Evolutionary conservation across 2,113 vertebrate species (phyloP).

Genomic region (Gymnogyps californianus): DNA sequence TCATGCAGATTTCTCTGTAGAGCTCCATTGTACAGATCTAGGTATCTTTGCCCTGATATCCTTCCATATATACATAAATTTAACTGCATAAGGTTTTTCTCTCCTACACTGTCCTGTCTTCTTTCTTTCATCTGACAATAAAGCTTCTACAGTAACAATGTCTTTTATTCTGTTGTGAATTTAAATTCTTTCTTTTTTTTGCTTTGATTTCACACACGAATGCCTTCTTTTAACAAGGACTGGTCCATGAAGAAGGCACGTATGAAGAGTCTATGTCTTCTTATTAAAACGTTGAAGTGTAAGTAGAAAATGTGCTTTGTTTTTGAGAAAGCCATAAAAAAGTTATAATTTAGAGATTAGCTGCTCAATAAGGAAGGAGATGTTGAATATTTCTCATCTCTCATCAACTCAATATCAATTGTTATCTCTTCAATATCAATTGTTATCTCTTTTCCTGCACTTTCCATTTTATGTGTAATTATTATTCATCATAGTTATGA

Average conservation of each 20-base stretch:
- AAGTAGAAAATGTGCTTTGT: neutral
- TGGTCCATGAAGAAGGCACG: neutral
- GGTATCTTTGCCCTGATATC: neutral
- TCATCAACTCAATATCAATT: constrained; percentile 35
- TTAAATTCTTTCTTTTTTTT: neutral
- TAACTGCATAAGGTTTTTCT: neutral
- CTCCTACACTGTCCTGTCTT: neutral
- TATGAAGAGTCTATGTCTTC: neutral
- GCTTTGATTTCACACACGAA: constrained; percentile 18
- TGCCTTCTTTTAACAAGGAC: neutral
- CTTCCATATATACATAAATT: neutral
- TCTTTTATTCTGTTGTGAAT: constrained; percentile 14
- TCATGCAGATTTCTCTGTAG: neutral
- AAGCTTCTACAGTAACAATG: neutral
- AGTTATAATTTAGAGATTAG: constrained; percentile 5
- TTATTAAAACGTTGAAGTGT: neutral
- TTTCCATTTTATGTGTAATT: constrained; percentile 47
- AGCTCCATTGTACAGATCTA: neutral
- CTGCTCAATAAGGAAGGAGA: neutral
- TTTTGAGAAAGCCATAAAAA: constrained; percentile 2
- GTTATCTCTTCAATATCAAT: constrained; percentile 49
- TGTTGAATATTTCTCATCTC: constrained; percentile 9
- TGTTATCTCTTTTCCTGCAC: constrained; percentile 7
- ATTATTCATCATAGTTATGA: constrained; percentile 42
- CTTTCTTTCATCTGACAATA: constrained; percentile 20